These are phyloP conservation scores for Desoria tigrina DNA, from an alignment of 2,888 invertebrate genomes.

Conservation along the genomic window DNA sequence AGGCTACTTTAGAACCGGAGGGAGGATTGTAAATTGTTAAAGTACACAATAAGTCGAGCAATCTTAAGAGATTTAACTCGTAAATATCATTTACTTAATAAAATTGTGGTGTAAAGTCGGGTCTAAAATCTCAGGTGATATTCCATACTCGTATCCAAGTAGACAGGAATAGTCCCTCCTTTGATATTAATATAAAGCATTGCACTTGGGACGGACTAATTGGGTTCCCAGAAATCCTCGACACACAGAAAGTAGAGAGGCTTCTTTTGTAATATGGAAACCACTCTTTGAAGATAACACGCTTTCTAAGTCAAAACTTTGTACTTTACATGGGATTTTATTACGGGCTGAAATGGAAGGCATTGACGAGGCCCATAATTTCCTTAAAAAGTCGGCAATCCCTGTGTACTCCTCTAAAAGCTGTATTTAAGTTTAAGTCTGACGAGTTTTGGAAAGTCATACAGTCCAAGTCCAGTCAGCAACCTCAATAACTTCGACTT, in stretches of 20 bases:
- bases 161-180: background rate
- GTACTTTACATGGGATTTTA: background rate
- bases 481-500: background rate
- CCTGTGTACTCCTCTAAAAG: too few relatives aligned
- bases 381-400: too few relatives aligned
- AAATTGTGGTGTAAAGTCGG: conserved; percentile 16
- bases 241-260: background rate
- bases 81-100: conserved; percentile 17
- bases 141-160: background rate
- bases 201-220: conserved; percentile 3
- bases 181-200: background rate
- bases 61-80: conserved; percentile 5
- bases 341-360: too few relatives aligned
- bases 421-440: too few relatives aligned
- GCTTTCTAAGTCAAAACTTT: conserved; percentile 8
- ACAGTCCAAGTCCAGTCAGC: conserved; percentile 1
- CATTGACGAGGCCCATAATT: too few relatives aligned
- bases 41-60: conserved; percentile 7
- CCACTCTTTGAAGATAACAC: conserved; percentile 5
- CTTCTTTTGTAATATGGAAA: conserved; percentile 5
- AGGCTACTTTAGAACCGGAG: conserved; percentile 7
- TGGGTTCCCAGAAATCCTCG: conserved; percentile 4
- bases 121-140: conserved; percentile 9
- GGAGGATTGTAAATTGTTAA: background rate
- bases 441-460: too few relatives aligned